Conservation (phyloP, 1,140 invertebrate genomes). For the Ganaspis sp. region DNA sequence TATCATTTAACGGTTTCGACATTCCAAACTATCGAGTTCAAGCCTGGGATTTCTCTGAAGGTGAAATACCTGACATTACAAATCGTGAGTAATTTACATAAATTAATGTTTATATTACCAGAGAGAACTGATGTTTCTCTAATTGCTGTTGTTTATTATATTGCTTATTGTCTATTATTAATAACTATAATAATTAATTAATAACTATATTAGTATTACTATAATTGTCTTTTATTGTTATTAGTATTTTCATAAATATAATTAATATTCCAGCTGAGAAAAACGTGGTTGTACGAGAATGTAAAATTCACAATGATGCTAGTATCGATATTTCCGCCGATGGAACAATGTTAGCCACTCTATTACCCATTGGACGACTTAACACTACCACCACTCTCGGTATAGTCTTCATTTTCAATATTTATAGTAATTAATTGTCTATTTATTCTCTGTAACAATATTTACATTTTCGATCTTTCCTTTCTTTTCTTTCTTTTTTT, state of each 20-base stretch:
- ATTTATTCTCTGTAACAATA: too few relatives aligned
- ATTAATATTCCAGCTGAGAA: conserved; percentile 79
- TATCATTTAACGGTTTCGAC: conserved; percentile 61
- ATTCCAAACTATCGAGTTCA: conserved; percentile 84
- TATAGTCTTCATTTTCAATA: conserved; percentile 66
- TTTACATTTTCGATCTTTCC: too few relatives aligned
- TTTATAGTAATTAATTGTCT: too few relatives aligned
- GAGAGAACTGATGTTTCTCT: too few relatives aligned
- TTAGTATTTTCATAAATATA: conserved; percentile 2
- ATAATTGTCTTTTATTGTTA: too few relatives aligned
- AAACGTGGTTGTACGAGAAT: conserved; percentile 88
- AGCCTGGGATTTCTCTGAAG: conserved; percentile 87
- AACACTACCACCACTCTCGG: conserved; percentile 82
- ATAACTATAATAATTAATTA: too few relatives aligned
- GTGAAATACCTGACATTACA: conserved; percentile 84
- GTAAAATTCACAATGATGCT: conserved; percentile 91
- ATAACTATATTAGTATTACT: too few relatives aligned
- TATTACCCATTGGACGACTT: conserved; percentile 81
- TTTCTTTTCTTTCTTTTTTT: too few relatives aligned
- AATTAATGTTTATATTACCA: conserved; percentile 36
- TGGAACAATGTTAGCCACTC: conserved; percentile 85
- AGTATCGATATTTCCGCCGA: conserved; percentile 90
- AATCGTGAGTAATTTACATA: conserved; percentile 82
- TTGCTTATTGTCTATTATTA: too few relatives aligned
- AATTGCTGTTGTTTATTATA: too few relatives aligned